These are phyloP conservation scores for Drosophila nigromelanica DNA, from an alignment of 1,140 invertebrate genomes.

Conservation along the genomic window DNA sequence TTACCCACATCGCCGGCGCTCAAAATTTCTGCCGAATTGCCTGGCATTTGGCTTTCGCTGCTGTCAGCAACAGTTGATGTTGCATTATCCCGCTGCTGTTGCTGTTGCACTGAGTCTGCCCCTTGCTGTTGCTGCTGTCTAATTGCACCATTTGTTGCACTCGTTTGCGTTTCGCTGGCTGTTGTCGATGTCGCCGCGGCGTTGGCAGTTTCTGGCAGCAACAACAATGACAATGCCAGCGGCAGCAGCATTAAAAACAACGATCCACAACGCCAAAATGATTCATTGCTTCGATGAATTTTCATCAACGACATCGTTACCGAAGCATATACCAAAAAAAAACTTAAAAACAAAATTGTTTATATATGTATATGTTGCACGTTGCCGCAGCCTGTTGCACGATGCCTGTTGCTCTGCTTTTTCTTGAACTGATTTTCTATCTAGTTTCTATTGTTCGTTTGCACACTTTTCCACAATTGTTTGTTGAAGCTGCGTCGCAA, in stretches of 20 bases:
- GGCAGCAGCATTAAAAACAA: constrained; percentile 58
- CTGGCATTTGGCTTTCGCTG: constrained; percentile 57
- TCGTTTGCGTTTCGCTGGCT: constrained; percentile 72
- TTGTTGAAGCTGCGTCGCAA: constrained; percentile 48
- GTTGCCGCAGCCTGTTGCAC: constrained; percentile 39
- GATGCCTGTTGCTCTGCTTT: constrained; percentile 35
- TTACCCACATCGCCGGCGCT: constrained; percentile 74
- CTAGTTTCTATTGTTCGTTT: constrained; percentile 77
- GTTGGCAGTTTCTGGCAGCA: constrained; percentile 19
- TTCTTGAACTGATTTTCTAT: constrained; percentile 71
- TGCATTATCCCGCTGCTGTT: constrained; percentile 25
- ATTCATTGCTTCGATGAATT: constrained; percentile 82
- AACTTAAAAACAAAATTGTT: not conserved
- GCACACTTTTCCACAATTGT: constrained; percentile 78
- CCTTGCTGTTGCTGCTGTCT: constrained; percentile 57
- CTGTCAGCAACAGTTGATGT: constrained; percentile 24
- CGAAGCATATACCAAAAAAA: constrained; percentile 69
- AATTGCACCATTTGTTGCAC: constrained; percentile 82
- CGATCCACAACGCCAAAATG: constrained; percentile 72
- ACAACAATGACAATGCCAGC: constrained; percentile 35
- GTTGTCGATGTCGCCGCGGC: constrained; percentile 24
- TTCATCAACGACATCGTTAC: constrained; percentile 80
- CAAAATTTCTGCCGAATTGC: constrained; percentile 73
- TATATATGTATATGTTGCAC: constrained; percentile 26
- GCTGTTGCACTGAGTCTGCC: constrained; percentile 25